Conservation (phyloP, 1,140 invertebrate species). For the Archivesica marissinica region DNA sequence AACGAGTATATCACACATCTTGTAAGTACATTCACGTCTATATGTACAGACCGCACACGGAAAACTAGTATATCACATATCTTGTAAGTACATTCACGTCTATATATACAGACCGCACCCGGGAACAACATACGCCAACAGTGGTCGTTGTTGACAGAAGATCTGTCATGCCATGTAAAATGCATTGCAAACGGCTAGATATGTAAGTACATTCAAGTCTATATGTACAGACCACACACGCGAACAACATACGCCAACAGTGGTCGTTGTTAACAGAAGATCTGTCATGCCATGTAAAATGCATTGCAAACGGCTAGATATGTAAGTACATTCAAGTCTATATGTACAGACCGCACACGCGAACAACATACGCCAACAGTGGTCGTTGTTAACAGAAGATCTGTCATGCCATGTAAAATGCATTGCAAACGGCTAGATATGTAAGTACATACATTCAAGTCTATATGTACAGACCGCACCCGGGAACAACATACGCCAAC, state of each 20-base stretch:
- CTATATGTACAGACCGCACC: constrained; percentile 3
- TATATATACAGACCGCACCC: constrained; percentile 13
- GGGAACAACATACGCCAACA: constrained; percentile 47
- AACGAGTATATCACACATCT: constrained; percentile 46
- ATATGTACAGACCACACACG: too few species aligned
- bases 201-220: constrained; percentile 29
- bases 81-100: constrained; percentile 32
- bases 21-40: constrained; percentile 21
- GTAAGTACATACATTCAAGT: constrained; percentile 30
- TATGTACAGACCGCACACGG: constrained; percentile 36
- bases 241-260: too few species aligned
- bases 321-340: constrained; percentile 20
- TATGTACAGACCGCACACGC: constrained; percentile 30
- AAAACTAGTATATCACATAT: constrained; percentile 48
- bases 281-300: too few species aligned
- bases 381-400: too few species aligned
- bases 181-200: too few species aligned
- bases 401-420: too few species aligned
- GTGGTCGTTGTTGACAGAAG: too few species aligned
- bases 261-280: too few species aligned
- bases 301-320: too few species aligned
- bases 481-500: constrained; percentile 47
- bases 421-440: too few species aligned
- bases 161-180: too few species aligned
- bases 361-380: constrained; percentile 36